Conservation (phyloP, 2,113 vertebrate genomes). For the Acinonyx jubatus region DNA sequence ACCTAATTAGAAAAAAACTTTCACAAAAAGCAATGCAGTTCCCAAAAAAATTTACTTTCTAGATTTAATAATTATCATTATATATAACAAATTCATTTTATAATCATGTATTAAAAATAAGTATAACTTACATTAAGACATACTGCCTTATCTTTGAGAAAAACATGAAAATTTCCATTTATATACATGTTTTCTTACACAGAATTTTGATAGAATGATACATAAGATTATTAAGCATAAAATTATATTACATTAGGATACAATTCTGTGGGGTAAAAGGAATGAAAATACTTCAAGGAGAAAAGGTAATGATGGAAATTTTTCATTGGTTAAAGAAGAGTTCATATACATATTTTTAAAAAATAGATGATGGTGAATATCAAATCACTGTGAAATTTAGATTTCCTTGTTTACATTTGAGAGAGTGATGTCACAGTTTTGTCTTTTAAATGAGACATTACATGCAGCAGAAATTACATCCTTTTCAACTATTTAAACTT, state of each 20-base stretch:
- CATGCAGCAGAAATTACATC: neutral
- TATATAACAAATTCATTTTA: neutral
- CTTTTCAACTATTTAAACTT: neutral
- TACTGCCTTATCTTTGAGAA: neutral
- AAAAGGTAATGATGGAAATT: neutral
- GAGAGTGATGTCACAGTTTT: neutral
- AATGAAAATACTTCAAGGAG: conserved; percentile 1
- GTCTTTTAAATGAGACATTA: neutral
- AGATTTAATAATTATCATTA: neutral
- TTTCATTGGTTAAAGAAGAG: neutral
- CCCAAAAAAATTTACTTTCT: neutral
- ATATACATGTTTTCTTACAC: neutral
- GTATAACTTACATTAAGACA: neutral
- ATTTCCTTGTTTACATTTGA: neutral
- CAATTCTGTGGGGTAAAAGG: neutral
- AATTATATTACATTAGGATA: neutral
- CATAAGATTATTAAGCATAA: neutral
- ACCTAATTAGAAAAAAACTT: neutral
- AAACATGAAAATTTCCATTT: neutral
- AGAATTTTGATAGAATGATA: neutral
- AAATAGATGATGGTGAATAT: neutral
- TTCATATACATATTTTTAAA: neutral
- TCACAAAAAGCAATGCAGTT: neutral
- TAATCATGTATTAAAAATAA: neutral
- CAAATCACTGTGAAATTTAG: neutral